Percentiles rank a stretch among this genome's conserved stretches.
phyloP scores from a whole-genome alignment of 2,888 invertebrate genomes.

The Polymixis lichenea region DNA sequence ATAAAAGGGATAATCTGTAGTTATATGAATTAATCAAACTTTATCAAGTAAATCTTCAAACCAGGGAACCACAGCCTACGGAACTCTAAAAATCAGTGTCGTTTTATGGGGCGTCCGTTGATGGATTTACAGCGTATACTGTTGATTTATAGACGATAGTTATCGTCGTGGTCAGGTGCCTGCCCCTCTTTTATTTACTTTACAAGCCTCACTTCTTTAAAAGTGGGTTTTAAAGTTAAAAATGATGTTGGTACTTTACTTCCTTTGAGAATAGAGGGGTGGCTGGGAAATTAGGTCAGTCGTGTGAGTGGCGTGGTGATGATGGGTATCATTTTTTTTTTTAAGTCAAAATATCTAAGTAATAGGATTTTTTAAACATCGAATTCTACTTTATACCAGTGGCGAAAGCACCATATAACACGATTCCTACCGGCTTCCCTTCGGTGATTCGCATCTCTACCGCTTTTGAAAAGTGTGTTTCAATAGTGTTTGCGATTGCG shows the following conservation, averaged over 20 bases:
- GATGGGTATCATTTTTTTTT: neutral
- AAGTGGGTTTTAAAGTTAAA: slow-evolving; percentile 26
- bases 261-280: slow-evolving; percentile 11
- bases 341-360: neutral
- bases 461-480: no score
- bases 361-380: no score
- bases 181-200: slow-evolving; percentile 52
- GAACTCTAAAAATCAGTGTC: slow-evolving; percentile 63
- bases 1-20: no score
- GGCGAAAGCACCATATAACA: no score
- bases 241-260: slow-evolving; percentile 35
- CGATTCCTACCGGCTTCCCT: no score
- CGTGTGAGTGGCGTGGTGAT: neutral
- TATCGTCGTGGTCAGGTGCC: slow-evolving; percentile 53
- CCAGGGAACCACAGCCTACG: neutral
- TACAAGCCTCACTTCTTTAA: slow-evolving; percentile 33
- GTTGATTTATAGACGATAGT: slow-evolving; percentile 70
- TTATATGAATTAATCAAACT: neutral
- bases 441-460: no score
- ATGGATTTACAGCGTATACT: slow-evolving; percentile 75
- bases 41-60: neutral
- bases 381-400: no score
- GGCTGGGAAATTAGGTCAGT: slow-evolving; percentile 20
- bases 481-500: no score
- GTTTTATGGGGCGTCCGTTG: slow-evolving; percentile 72